Evolutionary conservation across 2,797 vertebrate genomes (phyloP).

Genomic region (Rhabdophis nuchalis): DNA sequence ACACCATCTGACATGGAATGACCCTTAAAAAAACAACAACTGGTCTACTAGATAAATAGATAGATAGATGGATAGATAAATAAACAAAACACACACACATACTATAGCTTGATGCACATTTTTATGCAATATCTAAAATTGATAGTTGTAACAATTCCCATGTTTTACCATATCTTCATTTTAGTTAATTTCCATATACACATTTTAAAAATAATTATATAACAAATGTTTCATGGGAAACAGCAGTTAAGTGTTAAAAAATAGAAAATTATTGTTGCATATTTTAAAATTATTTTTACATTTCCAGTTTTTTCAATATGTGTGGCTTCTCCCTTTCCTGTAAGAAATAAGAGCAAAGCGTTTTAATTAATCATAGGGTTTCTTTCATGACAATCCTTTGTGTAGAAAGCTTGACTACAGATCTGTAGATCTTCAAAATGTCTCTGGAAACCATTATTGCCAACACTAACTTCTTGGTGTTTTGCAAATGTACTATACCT

Average conservation of each 20-base stretch:
- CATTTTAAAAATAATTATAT: background rate
- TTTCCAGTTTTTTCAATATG: background rate
- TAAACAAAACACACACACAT: no score
- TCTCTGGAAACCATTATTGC: slow-evolving; percentile 46
- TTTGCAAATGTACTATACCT: background rate
- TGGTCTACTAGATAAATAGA: no score
- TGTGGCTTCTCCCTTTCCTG: background rate
- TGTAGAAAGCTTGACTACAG: background rate
- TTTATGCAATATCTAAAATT: background rate
- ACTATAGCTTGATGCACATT: background rate
- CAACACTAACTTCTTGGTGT: background rate
- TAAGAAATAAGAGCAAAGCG: slow-evolving; percentile 22
- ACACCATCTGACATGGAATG: no score
- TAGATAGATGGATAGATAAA: no score
- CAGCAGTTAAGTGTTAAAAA: background rate
- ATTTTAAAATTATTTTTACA: slow-evolving; percentile 25
- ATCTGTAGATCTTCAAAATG: slow-evolving; percentile 24
- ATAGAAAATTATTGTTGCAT: slow-evolving; percentile 4
- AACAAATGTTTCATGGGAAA: background rate
- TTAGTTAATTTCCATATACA: background rate
- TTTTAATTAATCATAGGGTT: slow-evolving; percentile 22
- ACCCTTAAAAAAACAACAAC: no score
- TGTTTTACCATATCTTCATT: background rate
- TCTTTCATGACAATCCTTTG: slow-evolving; percentile 21
- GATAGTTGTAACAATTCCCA: background rate